Conservation (phyloP, 2,797 vertebrate genomes). For the Sebastolobus alascanus region DNA sequence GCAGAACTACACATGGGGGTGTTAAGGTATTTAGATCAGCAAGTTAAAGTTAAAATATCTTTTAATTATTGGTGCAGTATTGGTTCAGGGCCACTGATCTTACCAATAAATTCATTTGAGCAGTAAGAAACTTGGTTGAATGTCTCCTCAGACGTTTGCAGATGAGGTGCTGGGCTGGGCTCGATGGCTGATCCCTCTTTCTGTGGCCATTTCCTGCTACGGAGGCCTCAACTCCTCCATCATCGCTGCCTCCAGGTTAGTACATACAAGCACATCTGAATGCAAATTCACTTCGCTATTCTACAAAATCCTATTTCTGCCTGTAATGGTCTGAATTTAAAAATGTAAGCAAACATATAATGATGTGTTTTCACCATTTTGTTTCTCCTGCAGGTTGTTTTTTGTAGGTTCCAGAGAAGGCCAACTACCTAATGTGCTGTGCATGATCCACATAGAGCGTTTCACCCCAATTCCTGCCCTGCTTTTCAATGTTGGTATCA, state of each 20-base stretch:
- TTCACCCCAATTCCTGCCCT: slow-evolving; percentile 90
- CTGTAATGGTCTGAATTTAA: not conserved
- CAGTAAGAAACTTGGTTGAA: not conserved
- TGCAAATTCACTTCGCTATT: not conserved
- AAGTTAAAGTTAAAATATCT: not conserved
- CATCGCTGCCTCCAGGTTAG: slow-evolving; percentile 88
- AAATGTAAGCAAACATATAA: not conserved
- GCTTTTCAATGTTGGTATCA: slow-evolving; percentile 86
- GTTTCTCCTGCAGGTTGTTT: slow-evolving; percentile 82
- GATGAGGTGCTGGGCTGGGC: slow-evolving; percentile 85
- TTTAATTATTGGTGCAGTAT: not conserved
- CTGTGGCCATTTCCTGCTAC: slow-evolving; percentile 90
- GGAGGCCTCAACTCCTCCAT: slow-evolving; percentile 90
- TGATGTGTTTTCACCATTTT: not conserved
- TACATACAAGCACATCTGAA: not conserved
- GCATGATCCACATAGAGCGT: slow-evolving; percentile 87
- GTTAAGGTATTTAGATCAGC: not conserved
- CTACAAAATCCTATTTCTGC: not conserved
- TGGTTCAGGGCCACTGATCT: not conserved
- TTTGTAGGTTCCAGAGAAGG: slow-evolving; percentile 90
- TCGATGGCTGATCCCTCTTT: slow-evolving; percentile 88
- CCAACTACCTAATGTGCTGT: slow-evolving; percentile 87
- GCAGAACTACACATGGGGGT: not conserved
- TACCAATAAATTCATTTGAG: not conserved
- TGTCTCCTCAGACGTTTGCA: slow-evolving; percentile 85